Percentiles rank a stretch among this genome's conserved stretches.
Evolutionary conservation across 2,113 vertebrate species (phyloP).

Genomic region (Lamprologus callipterus): DNA sequence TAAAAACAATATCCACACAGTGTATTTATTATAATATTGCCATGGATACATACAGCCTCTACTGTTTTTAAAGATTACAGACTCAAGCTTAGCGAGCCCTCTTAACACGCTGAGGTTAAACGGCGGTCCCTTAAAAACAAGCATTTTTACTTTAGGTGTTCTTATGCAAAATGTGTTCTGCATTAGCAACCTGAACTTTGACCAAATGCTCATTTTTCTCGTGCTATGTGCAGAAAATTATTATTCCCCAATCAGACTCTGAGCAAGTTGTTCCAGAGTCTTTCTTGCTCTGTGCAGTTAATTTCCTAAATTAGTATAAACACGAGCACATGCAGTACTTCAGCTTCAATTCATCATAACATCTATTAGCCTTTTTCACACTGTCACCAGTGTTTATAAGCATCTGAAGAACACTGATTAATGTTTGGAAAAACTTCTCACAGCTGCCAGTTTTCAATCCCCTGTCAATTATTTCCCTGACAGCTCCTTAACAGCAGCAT

Average conservation of each 20-base stretch:
- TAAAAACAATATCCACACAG: background rate
- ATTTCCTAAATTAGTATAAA: background rate
- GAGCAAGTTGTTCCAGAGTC: background rate
- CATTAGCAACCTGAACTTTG: background rate
- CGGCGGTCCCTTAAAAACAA: too few species aligned
- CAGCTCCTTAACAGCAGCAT: constrained; percentile 8
- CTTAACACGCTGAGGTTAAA: accelerated
- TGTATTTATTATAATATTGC: accelerated
- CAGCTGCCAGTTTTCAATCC: background rate
- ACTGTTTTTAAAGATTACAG: background rate
- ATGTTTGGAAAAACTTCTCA: constrained; percentile 7
- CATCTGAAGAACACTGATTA: background rate
- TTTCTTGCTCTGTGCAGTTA: background rate
- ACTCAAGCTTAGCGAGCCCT: background rate
- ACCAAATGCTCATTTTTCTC: background rate
- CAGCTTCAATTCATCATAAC: background rate
- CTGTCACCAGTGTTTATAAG: background rate
- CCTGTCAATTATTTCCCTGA: constrained; percentile 13
- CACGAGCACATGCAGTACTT: background rate
- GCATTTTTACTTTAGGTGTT: background rate
- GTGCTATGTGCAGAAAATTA: background rate
- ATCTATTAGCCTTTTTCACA: background rate
- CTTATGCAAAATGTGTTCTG: background rate
- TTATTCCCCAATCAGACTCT: background rate
- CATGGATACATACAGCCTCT: background rate